A percentile compares a stretch with the other conserved stretches of the same genome.
These are phyloP conservation scores for Erynnis tages DNA, from an alignment of 2,888 invertebrate genomes.

Conservation along the genomic window DNA sequence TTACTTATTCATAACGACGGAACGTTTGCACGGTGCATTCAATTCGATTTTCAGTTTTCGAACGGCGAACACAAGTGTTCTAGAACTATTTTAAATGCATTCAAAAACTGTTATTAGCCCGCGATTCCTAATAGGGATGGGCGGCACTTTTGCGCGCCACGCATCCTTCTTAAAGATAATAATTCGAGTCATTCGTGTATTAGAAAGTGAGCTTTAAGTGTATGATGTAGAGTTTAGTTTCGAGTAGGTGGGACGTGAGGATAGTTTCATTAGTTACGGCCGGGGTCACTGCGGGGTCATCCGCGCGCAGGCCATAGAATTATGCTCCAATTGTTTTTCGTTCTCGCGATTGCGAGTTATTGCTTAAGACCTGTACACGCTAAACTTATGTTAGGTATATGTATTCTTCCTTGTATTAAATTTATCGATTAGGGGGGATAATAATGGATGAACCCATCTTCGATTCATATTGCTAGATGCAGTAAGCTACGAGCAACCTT, in stretches of 20 bases:
- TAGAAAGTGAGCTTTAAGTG: slow-evolving; percentile 7
- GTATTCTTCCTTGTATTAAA: not conserved
- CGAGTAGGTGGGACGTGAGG: slow-evolving; percentile 4
- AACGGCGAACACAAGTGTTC: slow-evolving; percentile 12
- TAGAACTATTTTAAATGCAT: slow-evolving; percentile 26
- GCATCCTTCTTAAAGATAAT: not conserved
- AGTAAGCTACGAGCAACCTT: too few species aligned
- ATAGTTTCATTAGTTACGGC: slow-evolving; percentile 28
- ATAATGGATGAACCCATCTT: too few species aligned
- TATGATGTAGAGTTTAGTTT: slow-evolving; percentile 3
- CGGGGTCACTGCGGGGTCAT: slow-evolving; percentile 42
- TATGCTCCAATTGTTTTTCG: slow-evolving; percentile 72
- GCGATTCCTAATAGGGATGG: slow-evolving; percentile 54
- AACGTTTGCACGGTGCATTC: too few species aligned
- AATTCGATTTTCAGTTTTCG: too few species aligned
- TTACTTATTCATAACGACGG: too few species aligned
- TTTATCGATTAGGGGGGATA: too few species aligned
- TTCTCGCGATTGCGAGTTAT: slow-evolving; percentile 44
- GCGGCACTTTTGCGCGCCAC: slow-evolving; percentile 33
- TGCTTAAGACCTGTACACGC: slow-evolving; percentile 18
- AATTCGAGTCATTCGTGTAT: not conserved
- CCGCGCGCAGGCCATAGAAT: slow-evolving; percentile 57
- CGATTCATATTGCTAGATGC: too few species aligned
- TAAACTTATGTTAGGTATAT: not conserved
- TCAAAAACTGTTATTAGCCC: slow-evolving; percentile 27